Conservation (phyloP, 2,797 vertebrate species). For the Gymnodraco acuticeps region DNA sequence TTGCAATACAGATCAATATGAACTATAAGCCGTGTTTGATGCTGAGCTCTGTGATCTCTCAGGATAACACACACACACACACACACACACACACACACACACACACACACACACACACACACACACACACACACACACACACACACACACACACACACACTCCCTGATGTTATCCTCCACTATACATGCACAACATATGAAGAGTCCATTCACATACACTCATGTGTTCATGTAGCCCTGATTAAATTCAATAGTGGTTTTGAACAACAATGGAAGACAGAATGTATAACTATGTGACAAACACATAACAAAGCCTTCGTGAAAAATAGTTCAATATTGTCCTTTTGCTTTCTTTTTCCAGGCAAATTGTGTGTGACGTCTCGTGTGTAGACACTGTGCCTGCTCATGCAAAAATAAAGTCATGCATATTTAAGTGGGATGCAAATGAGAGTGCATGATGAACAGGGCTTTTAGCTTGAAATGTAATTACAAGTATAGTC, state of each 20-base stretch:
- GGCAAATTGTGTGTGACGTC: slow-evolving; percentile 59
- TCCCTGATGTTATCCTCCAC: slow-evolving; percentile 14
- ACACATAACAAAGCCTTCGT: background rate
- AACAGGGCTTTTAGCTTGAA: slow-evolving; percentile 84
- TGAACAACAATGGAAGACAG: slow-evolving; percentile 14
- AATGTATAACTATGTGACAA: slow-evolving; percentile 18
- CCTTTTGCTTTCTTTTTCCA: slow-evolving; percentile 24
- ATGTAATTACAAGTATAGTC: slow-evolving; percentile 82
- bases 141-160: too few relatives aligned
- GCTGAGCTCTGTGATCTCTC: slow-evolving; percentile 26
- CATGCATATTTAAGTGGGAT: slow-evolving; percentile 85
- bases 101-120: too few relatives aligned
- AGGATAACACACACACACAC: background rate
- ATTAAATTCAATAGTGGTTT: slow-evolving; percentile 22
- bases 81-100: too few relatives aligned
- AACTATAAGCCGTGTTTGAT: slow-evolving; percentile 34
- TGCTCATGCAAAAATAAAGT: slow-evolving; percentile 81
- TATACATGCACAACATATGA: slow-evolving; percentile 24
- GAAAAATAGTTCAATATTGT: slow-evolving; percentile 43
- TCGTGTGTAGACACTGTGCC: slow-evolving; percentile 67
- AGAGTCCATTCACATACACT: background rate
- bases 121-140: too few relatives aligned
- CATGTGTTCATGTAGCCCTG: slow-evolving; percentile 8
- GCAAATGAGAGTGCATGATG: slow-evolving; percentile 82
- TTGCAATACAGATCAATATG: slow-evolving; percentile 46